Conservation (phyloP, 2,797 vertebrate genomes). For the Pseudocheirus occidentalis region DNA sequence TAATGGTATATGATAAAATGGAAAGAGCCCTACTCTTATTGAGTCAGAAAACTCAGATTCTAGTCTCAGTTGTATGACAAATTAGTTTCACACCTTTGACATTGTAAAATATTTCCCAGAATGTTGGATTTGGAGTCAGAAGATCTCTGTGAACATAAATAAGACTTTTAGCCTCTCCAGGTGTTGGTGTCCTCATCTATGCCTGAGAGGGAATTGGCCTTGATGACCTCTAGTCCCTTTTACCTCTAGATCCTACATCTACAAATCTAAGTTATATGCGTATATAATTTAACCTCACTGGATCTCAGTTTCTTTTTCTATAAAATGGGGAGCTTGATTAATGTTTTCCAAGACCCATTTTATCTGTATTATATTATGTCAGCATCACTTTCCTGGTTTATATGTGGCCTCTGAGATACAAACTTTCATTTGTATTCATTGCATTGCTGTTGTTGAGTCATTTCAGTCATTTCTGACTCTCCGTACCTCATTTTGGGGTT, state of each 20-base stretch:
- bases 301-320: background rate
- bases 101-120: background rate
- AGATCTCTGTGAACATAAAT: background rate
- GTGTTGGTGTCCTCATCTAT: constrained; percentile 25
- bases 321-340: background rate
- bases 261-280: background rate
- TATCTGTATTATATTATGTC: background rate
- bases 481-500: background rate
- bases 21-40: background rate
- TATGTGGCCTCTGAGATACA: background rate
- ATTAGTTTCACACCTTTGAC: background rate
- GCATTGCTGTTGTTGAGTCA: background rate
- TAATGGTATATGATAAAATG: background rate
- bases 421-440: background rate
- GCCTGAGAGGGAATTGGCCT: background rate
- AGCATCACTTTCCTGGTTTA: background rate
- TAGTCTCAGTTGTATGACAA: background rate
- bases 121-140: background rate
- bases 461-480: background rate
- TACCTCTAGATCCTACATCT: background rate
- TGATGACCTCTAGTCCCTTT: background rate
- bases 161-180: background rate
- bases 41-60: background rate
- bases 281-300: background rate
- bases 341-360: background rate